phyloP scores from a whole-genome alignment of 2,888 invertebrate genomes.

The Microplitis manilae region DNA sequence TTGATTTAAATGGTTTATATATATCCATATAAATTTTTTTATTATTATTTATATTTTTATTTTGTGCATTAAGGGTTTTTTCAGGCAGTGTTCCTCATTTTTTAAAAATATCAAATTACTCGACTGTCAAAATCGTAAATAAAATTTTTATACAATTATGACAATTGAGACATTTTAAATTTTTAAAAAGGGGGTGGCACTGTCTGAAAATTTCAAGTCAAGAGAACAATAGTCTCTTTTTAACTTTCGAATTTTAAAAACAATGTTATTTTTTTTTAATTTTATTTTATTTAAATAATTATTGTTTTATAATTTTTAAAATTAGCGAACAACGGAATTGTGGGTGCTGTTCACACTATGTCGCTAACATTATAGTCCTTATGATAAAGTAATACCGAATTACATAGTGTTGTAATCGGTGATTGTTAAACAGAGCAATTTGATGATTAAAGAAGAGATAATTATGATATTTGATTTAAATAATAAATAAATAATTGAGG shows the following conservation, averaged over 20 bases:
- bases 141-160: too few relatives aligned
- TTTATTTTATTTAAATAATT: conserved; percentile 31
- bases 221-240: conserved; percentile 5
- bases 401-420: background rate
- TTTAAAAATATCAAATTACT: too few relatives aligned
- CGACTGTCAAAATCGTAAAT: too few relatives aligned
- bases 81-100: too few relatives aligned
- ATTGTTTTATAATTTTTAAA: conserved; percentile 18
- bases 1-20: conserved; percentile 28
- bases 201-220: conserved; percentile 21
- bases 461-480: conserved; percentile 28
- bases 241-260: background rate
- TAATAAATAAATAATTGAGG: conserved; percentile 47
- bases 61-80: too few relatives aligned
- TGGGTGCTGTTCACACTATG: conserved; percentile 57
- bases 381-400: background rate
- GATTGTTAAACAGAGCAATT: conserved; percentile 27
- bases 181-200: background rate
- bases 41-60: background rate
- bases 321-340: conserved; percentile 50
- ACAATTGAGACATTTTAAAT: too few relatives aligned
- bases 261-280: conserved; percentile 8
- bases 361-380: conserved; percentile 51
- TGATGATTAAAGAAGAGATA: conserved; percentile 19
- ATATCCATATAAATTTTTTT: background rate